Evolutionary conservation across 2,113 vertebrate species (phyloP).

Genomic region (Morone saxatilis): DNA sequence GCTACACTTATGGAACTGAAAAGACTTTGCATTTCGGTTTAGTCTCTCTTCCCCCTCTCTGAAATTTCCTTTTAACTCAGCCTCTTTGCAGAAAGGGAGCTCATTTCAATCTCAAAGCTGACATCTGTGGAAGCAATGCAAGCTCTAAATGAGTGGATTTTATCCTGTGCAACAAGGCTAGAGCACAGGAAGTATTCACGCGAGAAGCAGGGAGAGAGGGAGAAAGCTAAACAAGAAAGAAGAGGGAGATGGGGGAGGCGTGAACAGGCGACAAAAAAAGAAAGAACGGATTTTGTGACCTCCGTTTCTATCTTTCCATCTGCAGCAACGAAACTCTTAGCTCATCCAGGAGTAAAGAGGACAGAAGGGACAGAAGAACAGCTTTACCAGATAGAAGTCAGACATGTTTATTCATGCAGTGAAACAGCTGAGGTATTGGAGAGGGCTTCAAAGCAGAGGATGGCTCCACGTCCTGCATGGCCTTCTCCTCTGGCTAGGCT

Average conservation of each 20-base stretch:
- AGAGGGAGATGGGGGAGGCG: slow-evolving; percentile 15
- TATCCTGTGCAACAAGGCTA: slow-evolving; percentile 79
- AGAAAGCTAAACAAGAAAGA: slow-evolving; percentile 44
- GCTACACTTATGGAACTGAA: slow-evolving; percentile 56
- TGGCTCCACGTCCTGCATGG: slow-evolving; percentile 72
- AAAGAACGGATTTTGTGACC: slow-evolving; percentile 59
- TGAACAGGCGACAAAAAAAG: slow-evolving; percentile 36
- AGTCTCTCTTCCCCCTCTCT: slow-evolving; percentile 65
- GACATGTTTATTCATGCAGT: slow-evolving; percentile 77
- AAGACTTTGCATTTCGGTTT: slow-evolving; percentile 70
- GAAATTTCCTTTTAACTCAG: slow-evolving; percentile 78
- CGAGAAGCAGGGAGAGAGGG: slow-evolving; percentile 50
- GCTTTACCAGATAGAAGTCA: slow-evolving; percentile 57
- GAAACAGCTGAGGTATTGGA: slow-evolving; percentile 75
- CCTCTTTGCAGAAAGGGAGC: slow-evolving; percentile 81
- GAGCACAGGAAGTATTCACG: slow-evolving; percentile 71
- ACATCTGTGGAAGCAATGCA: slow-evolving; percentile 83
- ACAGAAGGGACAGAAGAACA: slow-evolving; percentile 54
- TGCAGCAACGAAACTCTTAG: slow-evolving; percentile 40
- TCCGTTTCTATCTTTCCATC: slow-evolving; percentile 55
- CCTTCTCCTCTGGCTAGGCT: slow-evolving; percentile 78
- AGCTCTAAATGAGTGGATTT: slow-evolving; percentile 84
- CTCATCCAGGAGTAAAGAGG: slow-evolving; percentile 56
- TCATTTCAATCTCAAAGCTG: slow-evolving; percentile 88
- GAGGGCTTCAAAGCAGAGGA: slow-evolving; percentile 76